phyloP scores from a whole-genome alignment of 2,888 invertebrate species.

The Noctua fimbriata region DNA sequence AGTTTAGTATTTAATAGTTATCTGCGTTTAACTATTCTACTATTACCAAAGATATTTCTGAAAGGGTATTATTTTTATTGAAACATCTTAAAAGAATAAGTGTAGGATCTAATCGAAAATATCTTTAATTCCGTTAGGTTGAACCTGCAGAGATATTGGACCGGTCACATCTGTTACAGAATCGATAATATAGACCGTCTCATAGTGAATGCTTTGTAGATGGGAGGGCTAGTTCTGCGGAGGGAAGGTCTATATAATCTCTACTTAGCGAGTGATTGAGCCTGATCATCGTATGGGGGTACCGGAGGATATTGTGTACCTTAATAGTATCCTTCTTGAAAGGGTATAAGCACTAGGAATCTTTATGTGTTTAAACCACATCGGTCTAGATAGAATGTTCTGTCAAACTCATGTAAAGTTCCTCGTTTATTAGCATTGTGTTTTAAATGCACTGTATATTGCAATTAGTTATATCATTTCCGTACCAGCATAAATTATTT shows the following conservation, averaged over 20 bases:
- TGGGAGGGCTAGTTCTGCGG: slow-evolving; percentile 20
- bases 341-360: background rate
- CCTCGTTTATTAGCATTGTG: slow-evolving; percentile 1
- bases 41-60: background rate
- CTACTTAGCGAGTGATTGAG: slow-evolving; percentile 47
- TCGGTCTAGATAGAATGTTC: background rate
- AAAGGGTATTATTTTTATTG: slow-evolving; percentile 22
- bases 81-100: slow-evolving; percentile 37
- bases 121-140: slow-evolving; percentile 61
- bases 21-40: background rate
- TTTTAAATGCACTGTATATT: slow-evolving; percentile 12
- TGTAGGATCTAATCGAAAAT: slow-evolving; percentile 39
- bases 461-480: slow-evolving; percentile 15
- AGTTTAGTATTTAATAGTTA: slow-evolving; percentile 18
- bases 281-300: slow-evolving; percentile 24
- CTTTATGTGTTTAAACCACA: background rate
- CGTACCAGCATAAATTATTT: slow-evolving; percentile 20
- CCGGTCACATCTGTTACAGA: slow-evolving; percentile 64
- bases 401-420: background rate
- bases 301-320: slow-evolving; percentile 5
- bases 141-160: slow-evolving; percentile 62
- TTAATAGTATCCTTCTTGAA: background rate
- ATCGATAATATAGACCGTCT: slow-evolving; percentile 64
- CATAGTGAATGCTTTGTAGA: slow-evolving; percentile 44
- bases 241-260: slow-evolving; percentile 39